Percentiles rank a stretch among this genome's conserved stretches.
phyloP scores from a whole-genome alignment of 2,888 invertebrate genomes.

The Drosophila helvetica region DNA sequence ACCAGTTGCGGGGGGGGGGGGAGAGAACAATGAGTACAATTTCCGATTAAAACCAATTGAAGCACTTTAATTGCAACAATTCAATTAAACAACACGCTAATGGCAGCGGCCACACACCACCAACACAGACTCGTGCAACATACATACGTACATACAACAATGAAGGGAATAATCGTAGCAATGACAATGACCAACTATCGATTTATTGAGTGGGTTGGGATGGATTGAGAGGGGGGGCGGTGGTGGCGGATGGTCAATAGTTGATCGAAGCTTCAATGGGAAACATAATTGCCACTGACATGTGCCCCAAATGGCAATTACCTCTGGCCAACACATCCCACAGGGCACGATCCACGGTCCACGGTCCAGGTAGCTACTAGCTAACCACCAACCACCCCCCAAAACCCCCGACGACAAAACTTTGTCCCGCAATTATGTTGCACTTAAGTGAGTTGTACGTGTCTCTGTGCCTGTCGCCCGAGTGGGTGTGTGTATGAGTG shows the following conservation, averaged over 20 bases:
- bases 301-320: slow-evolving; percentile 40
- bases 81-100: slow-evolving; percentile 79
- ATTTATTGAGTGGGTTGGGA: slow-evolving; percentile 48
- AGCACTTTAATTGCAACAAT: slow-evolving; percentile 81
- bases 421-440: slow-evolving; percentile 73
- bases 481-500: too few species aligned
- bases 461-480: slow-evolving; percentile 33
- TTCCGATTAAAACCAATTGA: slow-evolving; percentile 81
- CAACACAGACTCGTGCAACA: slow-evolving; percentile 6
- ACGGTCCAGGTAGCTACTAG: neutral
- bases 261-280: slow-evolving; percentile 4
- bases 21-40: slow-evolving; percentile 72
- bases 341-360: neutral
- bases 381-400: neutral
- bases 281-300: slow-evolving; percentile 70
- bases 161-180: slow-evolving; percentile 9
- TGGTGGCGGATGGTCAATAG: neutral
- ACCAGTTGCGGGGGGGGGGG: slow-evolving; percentile 36
- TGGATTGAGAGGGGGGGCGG: neutral
- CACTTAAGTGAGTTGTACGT: slow-evolving; percentile 79
- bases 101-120: slow-evolving; percentile 55
- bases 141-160: slow-evolving; percentile 36
- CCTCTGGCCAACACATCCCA: neutral
- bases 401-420: slow-evolving; percentile 33
- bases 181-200: slow-evolving; percentile 35